Evolutionary conservation across 2,888 invertebrate species (phyloP), one percentile per base, ranked within the genome.

Genomic region (Eucriotettix oculatus): DNA sequence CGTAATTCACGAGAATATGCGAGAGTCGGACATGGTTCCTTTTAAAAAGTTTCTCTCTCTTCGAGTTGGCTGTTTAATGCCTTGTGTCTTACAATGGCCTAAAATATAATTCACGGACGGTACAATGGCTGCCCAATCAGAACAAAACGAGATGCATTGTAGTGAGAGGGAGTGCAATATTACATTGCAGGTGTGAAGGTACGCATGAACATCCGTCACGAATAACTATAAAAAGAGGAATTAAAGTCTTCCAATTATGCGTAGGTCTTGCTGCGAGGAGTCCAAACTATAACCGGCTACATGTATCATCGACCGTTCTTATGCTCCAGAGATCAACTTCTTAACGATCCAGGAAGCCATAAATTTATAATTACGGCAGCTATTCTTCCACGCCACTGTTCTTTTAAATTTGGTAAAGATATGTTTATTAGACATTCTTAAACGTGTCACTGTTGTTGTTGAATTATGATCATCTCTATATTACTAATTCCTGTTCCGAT

Each of bases 1-100:
- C 61, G 61, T 61, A 61, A 59, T 61, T 58, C 61, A 61, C 53
- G 57, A 42, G 61, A 56, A 59, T 58, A 58, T 59, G 58, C 58
- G 61, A 61, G 61, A 61, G 48, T 48, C 48, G 48, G 48, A 48
- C 48, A 48, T 48, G 48, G 48, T 48, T 48, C 48, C 48, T 48
- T 48, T 48, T 48, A 14, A 48, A 48, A 48, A 48, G 48, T 48
- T 48, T 48, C 48, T 48, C 29, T 29, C 48, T 48, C 14, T 48
- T 48, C 48, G 48, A 48, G 48, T 48, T 48, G 48, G 48, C 48
- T 48, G 48, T 48, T 48, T 48, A 48, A 48, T 48, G 48, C 48
- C 48, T n/a, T 48, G 48, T 48, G 48, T 48, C 48, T 48, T 48
- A 48, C 48, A 48, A 48, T 48, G n/a, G 48, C 48, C 48, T 48